Conservation (phyloP, 2,113 vertebrate genomes). For the Dendropsophus ebraccatus region DNA sequence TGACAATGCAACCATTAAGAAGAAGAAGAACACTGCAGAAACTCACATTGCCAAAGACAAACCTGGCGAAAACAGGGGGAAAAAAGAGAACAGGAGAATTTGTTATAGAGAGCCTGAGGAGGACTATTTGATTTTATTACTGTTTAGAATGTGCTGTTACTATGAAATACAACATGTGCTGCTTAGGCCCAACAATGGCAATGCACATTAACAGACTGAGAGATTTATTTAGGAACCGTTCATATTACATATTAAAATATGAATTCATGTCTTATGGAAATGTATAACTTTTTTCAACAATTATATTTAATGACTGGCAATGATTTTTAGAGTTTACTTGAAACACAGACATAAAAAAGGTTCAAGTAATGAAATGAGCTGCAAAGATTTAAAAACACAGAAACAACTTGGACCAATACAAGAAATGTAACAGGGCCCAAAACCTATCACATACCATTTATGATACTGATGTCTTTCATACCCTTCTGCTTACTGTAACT, state of each 20-base stretch:
- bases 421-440: too few species aligned
- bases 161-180: background rate
- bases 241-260: background rate
- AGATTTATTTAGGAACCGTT: background rate
- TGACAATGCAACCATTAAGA: conserved; percentile 28
- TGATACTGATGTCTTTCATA: too few species aligned
- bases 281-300: background rate
- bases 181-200: background rate
- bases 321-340: too few species aligned
- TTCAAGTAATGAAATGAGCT: too few species aligned
- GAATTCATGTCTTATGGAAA: background rate
- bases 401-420: too few species aligned
- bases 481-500: too few species aligned
- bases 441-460: too few species aligned
- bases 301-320: background rate
- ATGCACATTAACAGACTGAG: background rate
- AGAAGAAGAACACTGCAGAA: conserved; percentile 4
- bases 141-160: conserved; percentile 29
- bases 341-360: too few species aligned
- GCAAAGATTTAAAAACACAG: too few species aligned
- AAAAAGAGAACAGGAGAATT: conserved; percentile 7
- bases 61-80: conserved; percentile 28
- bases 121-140: conserved; percentile 22
- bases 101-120: background rate
- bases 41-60: conserved; percentile 25